These are phyloP conservation scores for Pristionchus fissidentatus DNA, from an alignment of 2,888 invertebrate species.

Conservation along the genomic window DNA sequence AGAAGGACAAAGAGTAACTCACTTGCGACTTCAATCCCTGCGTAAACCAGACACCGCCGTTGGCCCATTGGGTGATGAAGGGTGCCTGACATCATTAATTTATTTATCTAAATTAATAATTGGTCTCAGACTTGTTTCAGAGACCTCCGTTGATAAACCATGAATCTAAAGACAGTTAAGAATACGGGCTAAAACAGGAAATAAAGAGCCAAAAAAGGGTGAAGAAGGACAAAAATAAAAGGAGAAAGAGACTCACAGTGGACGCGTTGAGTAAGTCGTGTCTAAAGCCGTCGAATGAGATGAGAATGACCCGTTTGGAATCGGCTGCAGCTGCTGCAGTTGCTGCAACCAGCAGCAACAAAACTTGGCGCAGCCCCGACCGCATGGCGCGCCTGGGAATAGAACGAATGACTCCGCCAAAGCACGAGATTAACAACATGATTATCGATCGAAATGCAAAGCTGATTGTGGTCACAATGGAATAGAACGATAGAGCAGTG, in stretches of 20 bases:
- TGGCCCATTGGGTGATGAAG: conserved; percentile 61
- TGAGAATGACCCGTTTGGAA: conserved; percentile 53
- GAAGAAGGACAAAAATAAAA: not conserved
- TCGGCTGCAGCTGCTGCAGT: not conserved
- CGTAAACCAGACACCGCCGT: conserved; percentile 57
- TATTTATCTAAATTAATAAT: not conserved
- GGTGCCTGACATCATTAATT: conserved; percentile 54
- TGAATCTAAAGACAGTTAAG: not conserved
- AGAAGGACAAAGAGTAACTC: not conserved
- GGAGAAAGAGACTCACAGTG: not conserved
- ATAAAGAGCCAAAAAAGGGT: not conserved
- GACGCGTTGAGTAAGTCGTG: conserved; percentile 59
- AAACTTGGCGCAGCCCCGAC: not conserved
- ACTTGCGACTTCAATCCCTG: conserved; percentile 57
- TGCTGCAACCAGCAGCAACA: not conserved
- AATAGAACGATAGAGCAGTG: not conserved
- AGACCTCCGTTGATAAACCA: not conserved
- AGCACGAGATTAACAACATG: not conserved
- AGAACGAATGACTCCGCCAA: not conserved
- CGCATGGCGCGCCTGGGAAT: not conserved
- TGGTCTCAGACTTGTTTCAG: not conserved
- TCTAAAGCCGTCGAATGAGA: conserved; percentile 66
- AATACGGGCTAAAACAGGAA: not conserved
- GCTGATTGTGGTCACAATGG: not conserved
- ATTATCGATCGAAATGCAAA: not conserved